Conservation (phyloP, 2,113 vertebrate species). For the Gorsachius goisagi region DNA sequence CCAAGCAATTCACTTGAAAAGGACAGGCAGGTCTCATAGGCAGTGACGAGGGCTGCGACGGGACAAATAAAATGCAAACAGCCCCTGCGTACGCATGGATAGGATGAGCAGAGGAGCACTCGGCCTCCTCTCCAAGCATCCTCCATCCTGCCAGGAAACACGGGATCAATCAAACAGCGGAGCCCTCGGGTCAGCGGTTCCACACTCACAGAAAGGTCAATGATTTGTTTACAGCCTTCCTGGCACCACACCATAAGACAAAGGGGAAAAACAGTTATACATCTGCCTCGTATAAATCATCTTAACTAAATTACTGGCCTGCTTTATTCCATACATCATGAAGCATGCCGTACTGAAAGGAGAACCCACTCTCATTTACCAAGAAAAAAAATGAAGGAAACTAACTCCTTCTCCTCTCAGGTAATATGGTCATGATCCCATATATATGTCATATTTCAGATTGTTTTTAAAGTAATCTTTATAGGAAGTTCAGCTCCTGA, state of each 20-base stretch:
- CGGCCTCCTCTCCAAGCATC: not conserved
- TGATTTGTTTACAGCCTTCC: slow-evolving; percentile 50
- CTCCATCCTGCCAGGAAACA: not conserved
- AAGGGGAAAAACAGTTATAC: not conserved
- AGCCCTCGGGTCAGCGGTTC: not conserved
- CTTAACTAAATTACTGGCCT: not conserved
- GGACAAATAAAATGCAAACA: not conserved
- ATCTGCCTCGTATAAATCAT: slow-evolving; percentile 15
- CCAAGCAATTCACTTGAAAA: not conserved
- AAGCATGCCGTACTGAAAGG: not conserved
- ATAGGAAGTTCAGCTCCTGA: not conserved
- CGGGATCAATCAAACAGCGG: not conserved
- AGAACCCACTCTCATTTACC: not conserved
- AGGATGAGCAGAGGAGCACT: not conserved
- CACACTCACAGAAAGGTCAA: not conserved
- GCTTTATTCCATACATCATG: not conserved
- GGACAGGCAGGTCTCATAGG: not conserved
- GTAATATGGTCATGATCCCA: not conserved
- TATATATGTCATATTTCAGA: not conserved
- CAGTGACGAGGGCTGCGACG: rapidly evolving
- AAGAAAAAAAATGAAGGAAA: not conserved
- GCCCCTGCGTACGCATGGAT: rapidly evolving
- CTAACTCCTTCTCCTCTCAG: not conserved
- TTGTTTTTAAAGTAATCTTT: slow-evolving; percentile 23
- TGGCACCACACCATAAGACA: not conserved